These are phyloP conservation scores for Palythoa caribaeorum DNA, from an alignment of 92 coral and sea anemone species.

Conservation along the genomic window DNA sequence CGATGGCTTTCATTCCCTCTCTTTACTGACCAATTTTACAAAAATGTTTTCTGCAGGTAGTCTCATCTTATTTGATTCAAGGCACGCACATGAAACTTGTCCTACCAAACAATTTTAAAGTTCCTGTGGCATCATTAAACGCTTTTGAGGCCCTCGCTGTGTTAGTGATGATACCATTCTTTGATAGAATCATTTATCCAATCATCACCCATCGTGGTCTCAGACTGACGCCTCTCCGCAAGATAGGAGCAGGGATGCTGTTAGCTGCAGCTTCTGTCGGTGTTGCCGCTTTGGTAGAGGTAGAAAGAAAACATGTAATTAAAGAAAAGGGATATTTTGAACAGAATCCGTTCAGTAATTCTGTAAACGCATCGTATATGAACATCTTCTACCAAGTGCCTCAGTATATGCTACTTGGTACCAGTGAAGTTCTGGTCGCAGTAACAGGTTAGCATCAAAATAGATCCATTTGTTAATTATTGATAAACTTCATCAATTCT, in stretches of 20 bases:
- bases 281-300: constrained; percentile 63
- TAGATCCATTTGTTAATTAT: no score
- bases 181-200: constrained; percentile 58
- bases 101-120: constrained; percentile 1
- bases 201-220: constrained; percentile 47
- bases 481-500: no score
- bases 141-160: constrained; percentile 53
- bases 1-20: no score
- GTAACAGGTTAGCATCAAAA: constrained; percentile 63
- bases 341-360: constrained; percentile 47
- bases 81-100: constrained; percentile 24
- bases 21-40: background rate
- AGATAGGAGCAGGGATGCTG: constrained; percentile 61
- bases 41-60: background rate
- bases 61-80: constrained; percentile 10
- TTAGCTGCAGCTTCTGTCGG: constrained; percentile 60
- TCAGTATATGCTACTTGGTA: constrained; percentile 80
- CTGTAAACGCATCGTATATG: constrained; percentile 69
- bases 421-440: constrained; percentile 72
- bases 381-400: constrained; percentile 86
- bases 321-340: background rate
- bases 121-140: constrained; percentile 17
- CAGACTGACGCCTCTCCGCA: constrained; percentile 57
- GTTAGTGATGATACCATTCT: constrained; percentile 50
- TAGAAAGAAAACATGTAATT: constrained; percentile 52